Evolutionary conservation across 2,113 vertebrate species (phyloP).

Genomic region (Nyctereutes procyonoides): DNA sequence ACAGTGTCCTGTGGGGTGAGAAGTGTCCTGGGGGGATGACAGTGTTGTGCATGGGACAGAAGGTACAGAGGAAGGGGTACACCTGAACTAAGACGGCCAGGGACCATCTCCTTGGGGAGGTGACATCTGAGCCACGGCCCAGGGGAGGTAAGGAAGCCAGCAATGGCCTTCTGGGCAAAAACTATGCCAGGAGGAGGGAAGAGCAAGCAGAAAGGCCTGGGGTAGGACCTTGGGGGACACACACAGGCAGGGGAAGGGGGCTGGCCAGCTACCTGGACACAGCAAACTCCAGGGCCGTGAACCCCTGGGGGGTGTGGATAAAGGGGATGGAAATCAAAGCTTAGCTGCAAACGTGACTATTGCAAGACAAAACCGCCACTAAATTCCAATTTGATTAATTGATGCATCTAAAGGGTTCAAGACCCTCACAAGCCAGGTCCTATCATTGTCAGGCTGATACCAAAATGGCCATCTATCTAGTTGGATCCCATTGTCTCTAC

Average conservation of each 20-base stretch:
- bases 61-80: too few species aligned
- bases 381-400: background rate
- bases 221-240: background rate
- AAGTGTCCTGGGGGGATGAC: background rate
- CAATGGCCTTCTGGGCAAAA: background rate
- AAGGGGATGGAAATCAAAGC: background rate
- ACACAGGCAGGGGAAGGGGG: accelerated
- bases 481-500: background rate
- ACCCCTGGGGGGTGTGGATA: background rate
- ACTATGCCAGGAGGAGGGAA: background rate
- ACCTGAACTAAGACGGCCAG: background rate
- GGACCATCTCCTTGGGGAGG: background rate
- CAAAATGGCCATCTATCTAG: background rate
- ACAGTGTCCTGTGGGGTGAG: accelerated
- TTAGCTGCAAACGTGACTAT: background rate
- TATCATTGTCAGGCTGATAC: background rate
- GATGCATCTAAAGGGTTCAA: background rate
- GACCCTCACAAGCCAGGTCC: background rate
- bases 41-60: background rate
- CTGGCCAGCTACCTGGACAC: accelerated
- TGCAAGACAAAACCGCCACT: background rate
- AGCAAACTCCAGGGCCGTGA: too few species aligned
- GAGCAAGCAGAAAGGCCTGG: background rate
- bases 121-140: background rate
- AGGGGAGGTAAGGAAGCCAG: too few species aligned